A percentile compares a stretch with the other conserved stretches of the same genome.
Evolutionary conservation across 2,888 invertebrate genomes (phyloP).

Genomic region (Callyntrura guangdongensis): DNA sequence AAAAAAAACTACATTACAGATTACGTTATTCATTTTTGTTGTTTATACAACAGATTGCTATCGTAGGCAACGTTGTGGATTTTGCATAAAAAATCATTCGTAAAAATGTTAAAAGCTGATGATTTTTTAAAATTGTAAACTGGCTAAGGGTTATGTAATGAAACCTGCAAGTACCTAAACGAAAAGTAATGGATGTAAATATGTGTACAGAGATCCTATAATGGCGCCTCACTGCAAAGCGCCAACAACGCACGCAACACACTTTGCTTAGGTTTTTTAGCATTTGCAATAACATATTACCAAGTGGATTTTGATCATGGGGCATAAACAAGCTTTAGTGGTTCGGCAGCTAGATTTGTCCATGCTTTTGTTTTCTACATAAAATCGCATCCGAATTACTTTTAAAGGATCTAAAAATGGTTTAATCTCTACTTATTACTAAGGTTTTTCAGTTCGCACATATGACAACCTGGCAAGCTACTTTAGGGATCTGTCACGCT

Average conservation of each 20-base stretch:
- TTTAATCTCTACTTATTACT: background rate
- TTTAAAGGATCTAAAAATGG: background rate
- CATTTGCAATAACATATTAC: too few species aligned
- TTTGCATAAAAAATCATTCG: background rate
- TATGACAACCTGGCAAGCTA: background rate
- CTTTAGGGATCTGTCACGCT: background rate
- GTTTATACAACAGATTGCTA: background rate
- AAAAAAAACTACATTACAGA: too few species aligned
- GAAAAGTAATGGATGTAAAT: too few species aligned
- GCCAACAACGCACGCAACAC: too few species aligned
- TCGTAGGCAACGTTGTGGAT: too few species aligned
- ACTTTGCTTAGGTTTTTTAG: too few species aligned
- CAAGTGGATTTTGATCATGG: too few species aligned
- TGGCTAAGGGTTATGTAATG: slow-evolving; percentile 24
- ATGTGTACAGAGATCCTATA: too few species aligned
- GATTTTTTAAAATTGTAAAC: slow-evolving; percentile 24
- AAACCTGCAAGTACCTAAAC: too few species aligned
- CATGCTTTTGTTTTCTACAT: background rate
- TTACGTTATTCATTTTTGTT: background rate
- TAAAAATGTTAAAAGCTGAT: background rate
- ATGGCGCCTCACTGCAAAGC: too few species aligned
- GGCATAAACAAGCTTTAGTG: too few species aligned
- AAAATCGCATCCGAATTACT: background rate
- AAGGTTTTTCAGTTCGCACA: too few species aligned
- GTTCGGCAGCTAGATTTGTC: background rate